phyloP scores from a whole-genome alignment of 2,113 vertebrate species.

The Rattus norvegicus region GRCr8 NC_086020.1:30606501-30607000 shows the following conservation, averaged over 20 bases:
- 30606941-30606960: background rate
- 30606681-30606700: constrained; percentile 51
- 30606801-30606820: background rate
- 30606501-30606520: constrained; percentile 38
- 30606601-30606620: constrained; percentile 47
- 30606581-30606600: constrained; percentile 58
- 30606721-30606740: background rate
- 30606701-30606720: background rate
- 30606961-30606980: background rate
- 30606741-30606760: background rate
- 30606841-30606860: background rate
- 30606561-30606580: constrained; percentile 74
- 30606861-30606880: background rate
- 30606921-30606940: background rate
- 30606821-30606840: background rate
- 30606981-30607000: background rate
- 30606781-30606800: background rate
- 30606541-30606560: constrained; percentile 71
- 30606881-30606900: background rate
- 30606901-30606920: background rate
- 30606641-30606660: constrained; percentile 51
- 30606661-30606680: constrained; percentile 66
- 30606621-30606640: constrained; percentile 65
- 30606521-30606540: constrained; percentile 49
- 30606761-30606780: background rate